Evolutionary conservation across 1,140 invertebrate genomes (phyloP).

Genomic region (Drosophila orena): DNA sequence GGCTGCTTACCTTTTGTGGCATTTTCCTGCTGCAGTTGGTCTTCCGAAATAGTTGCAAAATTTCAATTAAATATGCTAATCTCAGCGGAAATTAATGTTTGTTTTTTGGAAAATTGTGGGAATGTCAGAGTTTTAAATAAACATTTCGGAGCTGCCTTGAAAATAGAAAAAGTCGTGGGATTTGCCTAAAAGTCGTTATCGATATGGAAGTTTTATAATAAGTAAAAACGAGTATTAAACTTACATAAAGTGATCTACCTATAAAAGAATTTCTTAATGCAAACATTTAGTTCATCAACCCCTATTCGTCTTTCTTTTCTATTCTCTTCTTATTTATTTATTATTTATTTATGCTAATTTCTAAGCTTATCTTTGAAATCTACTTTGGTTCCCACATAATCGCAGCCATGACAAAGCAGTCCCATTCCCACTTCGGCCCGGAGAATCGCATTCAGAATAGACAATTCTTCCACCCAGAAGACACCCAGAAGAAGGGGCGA

Average conservation of each 20-base stretch:
- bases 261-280: not conserved
- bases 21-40: conserved; percentile 60
- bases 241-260: not conserved
- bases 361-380: conserved; percentile 6
- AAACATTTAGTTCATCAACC: conserved; percentile 2
- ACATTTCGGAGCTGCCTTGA: conserved; percentile 3
- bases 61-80: conserved; percentile 58
- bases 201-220: not conserved
- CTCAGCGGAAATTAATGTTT: conserved; percentile 49
- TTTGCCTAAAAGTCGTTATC: not conserved
- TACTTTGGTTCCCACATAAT: conserved; percentile 18
- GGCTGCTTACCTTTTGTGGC: conserved; percentile 23
- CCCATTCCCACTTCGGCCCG: conserved; percentile 18
- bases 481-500: not conserved
- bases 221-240: not conserved
- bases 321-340: not conserved
- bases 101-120: conserved; percentile 40
- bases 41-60: conserved; percentile 43
- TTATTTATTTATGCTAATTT: conserved; percentile 2
- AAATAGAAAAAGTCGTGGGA: not conserved
- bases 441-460: conserved; percentile 50
- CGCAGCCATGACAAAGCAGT: too few species aligned
- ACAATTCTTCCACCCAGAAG: conserved; percentile 24
- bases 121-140: conserved; percentile 4
- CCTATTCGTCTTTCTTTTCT: not conserved